Evolutionary conservation across 2,113 vertebrate species (phyloP).

Genomic region (Prolemur simus): DNA sequence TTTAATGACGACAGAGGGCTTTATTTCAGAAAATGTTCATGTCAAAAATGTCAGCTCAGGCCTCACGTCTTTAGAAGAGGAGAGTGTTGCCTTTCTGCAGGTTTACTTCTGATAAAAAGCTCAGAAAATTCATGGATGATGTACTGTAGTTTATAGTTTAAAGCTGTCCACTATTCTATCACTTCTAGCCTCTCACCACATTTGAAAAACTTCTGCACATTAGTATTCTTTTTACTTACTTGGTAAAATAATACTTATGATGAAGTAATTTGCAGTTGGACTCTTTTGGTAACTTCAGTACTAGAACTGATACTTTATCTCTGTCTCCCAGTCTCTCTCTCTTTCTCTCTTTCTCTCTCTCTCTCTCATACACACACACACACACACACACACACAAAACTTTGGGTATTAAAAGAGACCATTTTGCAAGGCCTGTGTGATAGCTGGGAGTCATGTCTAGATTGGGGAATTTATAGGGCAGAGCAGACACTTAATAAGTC

Average conservation of each 20-base stretch:
- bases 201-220: background rate
- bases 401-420: slow-evolving; percentile 41
- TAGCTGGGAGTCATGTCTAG: slow-evolving; percentile 26
- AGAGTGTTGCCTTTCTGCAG: background rate
- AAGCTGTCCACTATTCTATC: background rate
- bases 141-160: background rate
- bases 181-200: background rate
- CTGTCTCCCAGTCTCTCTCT: background rate
- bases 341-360: background rate
- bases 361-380: too few relatives aligned
- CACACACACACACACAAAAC: background rate
- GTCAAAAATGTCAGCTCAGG: background rate
- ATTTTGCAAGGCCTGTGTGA: background rate
- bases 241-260: background rate
- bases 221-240: background rate
- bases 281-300: background rate
- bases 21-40: background rate
- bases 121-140: background rate
- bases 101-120: background rate
- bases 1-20: background rate
- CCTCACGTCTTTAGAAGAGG: background rate
- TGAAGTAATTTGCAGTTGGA: background rate
- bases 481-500: background rate
- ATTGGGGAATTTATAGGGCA: slow-evolving; percentile 58
- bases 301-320: background rate